Evolutionary conservation across 2,113 vertebrate genomes (phyloP).

Genomic region (Platichthys flesus): DNA sequence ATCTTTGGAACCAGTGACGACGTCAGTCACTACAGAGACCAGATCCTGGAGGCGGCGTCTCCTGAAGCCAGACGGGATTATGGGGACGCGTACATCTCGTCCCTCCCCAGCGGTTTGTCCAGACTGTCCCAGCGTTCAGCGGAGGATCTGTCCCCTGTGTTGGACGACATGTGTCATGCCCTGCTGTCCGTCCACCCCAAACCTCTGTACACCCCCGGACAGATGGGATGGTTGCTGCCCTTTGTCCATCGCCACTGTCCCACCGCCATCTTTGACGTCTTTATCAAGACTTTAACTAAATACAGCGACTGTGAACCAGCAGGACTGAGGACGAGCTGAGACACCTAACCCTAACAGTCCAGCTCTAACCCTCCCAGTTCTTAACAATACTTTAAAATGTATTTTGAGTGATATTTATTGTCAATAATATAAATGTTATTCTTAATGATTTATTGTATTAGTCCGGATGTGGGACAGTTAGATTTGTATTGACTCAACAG

Average conservation of each 20-base stretch:
- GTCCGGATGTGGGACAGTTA: no score
- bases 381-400: no score
- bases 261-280: slow-evolving; percentile 28
- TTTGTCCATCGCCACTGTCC: slow-evolving; percentile 51
- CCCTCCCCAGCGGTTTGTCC: slow-evolving; percentile 17
- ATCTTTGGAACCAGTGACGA: slow-evolving; percentile 54
- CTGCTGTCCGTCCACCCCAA: slow-evolving; percentile 55
- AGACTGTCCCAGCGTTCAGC: background rate
- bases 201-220: slow-evolving; percentile 53
- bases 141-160: slow-evolving; percentile 46
- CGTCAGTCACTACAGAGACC: background rate
- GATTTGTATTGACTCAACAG: no score
- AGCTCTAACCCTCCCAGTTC: no score
- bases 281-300: background rate
- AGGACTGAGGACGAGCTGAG: slow-evolving; percentile 3
- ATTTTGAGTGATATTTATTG: no score
- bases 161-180: slow-evolving; percentile 58
- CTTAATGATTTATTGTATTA: no score
- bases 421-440: no score
- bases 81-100: slow-evolving; percentile 59
- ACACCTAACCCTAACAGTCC: no score
- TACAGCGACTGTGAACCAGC: background rate
- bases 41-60: slow-evolving; percentile 39
- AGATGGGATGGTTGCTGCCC: slow-evolving; percentile 52
- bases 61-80: slow-evolving; percentile 48